Percentiles rank a stretch among this genome's conserved stretches.
Evolutionary conservation across 2,113 vertebrate species (phyloP).

Genomic region (Onychostoma macrolepis): DNA sequence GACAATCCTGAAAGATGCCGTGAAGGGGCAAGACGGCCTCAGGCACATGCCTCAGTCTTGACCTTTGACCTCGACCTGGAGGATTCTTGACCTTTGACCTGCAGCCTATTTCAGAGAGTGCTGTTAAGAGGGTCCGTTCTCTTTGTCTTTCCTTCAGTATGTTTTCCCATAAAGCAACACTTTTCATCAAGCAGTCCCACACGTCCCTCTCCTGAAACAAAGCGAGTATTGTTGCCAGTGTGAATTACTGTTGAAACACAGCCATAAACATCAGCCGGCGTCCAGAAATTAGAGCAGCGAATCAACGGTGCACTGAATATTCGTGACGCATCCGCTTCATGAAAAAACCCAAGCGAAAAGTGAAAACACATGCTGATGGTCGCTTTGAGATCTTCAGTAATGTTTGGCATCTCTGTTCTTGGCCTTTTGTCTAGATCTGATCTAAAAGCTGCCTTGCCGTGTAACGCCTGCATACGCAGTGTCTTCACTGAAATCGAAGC

Average conservation of each 20-base stretch:
- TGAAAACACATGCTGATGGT: neutral
- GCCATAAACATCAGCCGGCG: neutral
- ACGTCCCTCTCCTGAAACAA: slow-evolving; percentile 10
- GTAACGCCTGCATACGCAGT: neutral
- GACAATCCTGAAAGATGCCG: neutral
- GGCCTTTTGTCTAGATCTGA: neutral
- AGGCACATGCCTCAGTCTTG: slow-evolving; percentile 13
- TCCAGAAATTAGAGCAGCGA: neutral
- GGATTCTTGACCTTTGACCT: slow-evolving; percentile 9
- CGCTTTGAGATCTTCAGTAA: neutral
- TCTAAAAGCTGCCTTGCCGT: neutral
- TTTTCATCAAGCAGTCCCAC: slow-evolving; percentile 1
- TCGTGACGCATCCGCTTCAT: neutral
- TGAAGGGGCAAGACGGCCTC: neutral
- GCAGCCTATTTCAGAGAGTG: slow-evolving; percentile 2
- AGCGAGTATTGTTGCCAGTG: slow-evolving; percentile 15
- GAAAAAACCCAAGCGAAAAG: neutral
- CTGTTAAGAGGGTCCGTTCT: neutral
- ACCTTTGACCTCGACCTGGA: neutral
- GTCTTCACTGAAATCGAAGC: too few relatives aligned
- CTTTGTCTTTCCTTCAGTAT: neutral
- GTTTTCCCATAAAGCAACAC: slow-evolving; percentile 4
- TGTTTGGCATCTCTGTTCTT: neutral
- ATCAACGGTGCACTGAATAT: neutral
- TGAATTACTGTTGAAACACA: neutral